Evolutionary conservation across 2,888 invertebrate species (phyloP), one percentile per base, ranked within the genome.

Genomic region (Napeogenes inachia): DNA sequence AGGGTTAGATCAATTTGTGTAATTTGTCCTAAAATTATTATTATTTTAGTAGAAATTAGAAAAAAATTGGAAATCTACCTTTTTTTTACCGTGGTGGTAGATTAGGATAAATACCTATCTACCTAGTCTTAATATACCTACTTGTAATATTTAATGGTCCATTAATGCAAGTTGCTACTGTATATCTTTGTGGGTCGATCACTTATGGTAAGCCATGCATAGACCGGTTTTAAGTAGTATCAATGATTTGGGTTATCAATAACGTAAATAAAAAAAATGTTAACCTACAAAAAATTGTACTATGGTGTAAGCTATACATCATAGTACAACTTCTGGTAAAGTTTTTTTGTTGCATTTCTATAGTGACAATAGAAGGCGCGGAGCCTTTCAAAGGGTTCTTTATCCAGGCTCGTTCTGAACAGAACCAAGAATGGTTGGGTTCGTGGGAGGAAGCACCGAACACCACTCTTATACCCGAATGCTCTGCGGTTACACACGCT

Each of bases 351-450:
- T 8, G 33, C 5, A 21, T 47, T 35, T 12, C 45, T 6, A 13
- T 84, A 94, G 94, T 94, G 55, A 91, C 87, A 56, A 92, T 94
- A 69, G 87, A 87, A 59, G 92, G 92, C 0, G 77, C 83, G 12
- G 92, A 91, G 13, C 83, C 93, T 1, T 96, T 96, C 86, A 94
- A 95, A 73, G 96, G 96, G n/a, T 96, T 96, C 91, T 95, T 96
- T 82, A 85, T 96, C 55, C 96, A 96, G 86, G 96, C 95, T 0
- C 93, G 96, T 50, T 95, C 96, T 71, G 92, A 91, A 10, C 91
- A 92, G 64, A 92, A 93, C 0, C 92, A 95, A 75, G 91, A 93
- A 66, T 96, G 96, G 96, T 89, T 95, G 56, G 96, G 96, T 3
- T 86, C 92, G 50, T 96, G 95, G 94, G 92, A 93, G 65, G 92